Percentiles rank a stretch among this genome's conserved stretches.
Evolutionary conservation across 2,888 invertebrate species (phyloP).

Genomic region (Octonoba sinensis): DNA sequence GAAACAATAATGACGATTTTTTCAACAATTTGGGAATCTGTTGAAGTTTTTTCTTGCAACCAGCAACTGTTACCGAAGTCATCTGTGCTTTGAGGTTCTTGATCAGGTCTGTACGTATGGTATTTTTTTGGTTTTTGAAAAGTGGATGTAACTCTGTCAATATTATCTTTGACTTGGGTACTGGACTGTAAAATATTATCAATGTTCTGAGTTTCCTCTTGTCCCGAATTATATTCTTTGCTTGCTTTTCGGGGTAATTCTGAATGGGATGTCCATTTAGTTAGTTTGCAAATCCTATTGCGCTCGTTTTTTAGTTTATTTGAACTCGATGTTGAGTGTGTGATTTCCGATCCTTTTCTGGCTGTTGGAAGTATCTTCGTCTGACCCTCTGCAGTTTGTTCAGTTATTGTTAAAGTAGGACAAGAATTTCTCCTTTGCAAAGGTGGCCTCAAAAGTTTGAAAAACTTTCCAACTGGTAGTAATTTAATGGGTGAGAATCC

Average conservation of each 20-base stretch:
- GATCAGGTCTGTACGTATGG: no score
- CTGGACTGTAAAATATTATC: no score
- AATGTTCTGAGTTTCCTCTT: no score
- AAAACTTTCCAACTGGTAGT: conserved; percentile 41
- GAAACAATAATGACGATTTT: conserved; percentile 56
- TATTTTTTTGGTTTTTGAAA: no score
- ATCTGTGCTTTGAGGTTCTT: no score
- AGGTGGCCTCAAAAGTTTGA: conserved; percentile 37
- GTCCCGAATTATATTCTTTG: no score
- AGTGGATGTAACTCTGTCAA: no score
- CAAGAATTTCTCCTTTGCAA: conserved; percentile 54
- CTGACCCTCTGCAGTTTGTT: conserved; percentile 8
- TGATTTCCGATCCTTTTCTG: not conserved
- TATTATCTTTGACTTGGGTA: no score
- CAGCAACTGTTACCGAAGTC: no score
- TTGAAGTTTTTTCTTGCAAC: not conserved
- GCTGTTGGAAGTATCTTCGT: not conserved
- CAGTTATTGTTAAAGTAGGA: conserved; percentile 37
- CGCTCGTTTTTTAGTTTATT: conserved; percentile 12
- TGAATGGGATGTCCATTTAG: conserved; percentile 57
- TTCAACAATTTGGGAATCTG: conserved; percentile 20
- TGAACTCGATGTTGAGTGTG: not conserved
- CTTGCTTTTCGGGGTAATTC: conserved; percentile 27
- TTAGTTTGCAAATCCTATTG: conserved; percentile 22
- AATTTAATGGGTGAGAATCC: conserved; percentile 31